Conservation (phyloP, 1,140 invertebrate species). For the Papilio polyxenes region DNA sequence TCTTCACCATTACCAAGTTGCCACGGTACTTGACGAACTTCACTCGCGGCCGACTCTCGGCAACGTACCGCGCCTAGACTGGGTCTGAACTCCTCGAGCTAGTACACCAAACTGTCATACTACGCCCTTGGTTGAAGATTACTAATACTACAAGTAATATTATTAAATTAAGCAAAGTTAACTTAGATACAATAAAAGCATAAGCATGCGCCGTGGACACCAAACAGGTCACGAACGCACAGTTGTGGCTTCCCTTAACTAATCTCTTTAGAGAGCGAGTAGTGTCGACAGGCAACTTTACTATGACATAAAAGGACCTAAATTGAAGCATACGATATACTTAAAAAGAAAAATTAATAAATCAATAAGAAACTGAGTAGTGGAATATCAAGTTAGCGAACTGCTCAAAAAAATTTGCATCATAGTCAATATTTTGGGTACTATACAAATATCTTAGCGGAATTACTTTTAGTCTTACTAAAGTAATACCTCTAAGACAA, state of each 20-base stretch:
- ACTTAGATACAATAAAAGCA: constrained; percentile 69
- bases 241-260: constrained; percentile 69
- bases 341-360: background rate
- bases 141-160: constrained; percentile 76
- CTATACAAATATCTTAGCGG: no score
- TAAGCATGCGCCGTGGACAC: constrained; percentile 74
- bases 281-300: constrained; percentile 30
- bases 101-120: constrained; percentile 65
- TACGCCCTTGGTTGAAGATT: constrained; percentile 77
- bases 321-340: background rate
- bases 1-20: constrained; percentile 70
- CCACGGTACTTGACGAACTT: constrained; percentile 64
- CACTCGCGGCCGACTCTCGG: constrained; percentile 57
- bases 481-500: no score
- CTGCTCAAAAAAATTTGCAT: background rate
- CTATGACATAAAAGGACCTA: constrained; percentile 14
- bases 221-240: constrained; percentile 78
- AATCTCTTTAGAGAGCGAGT: constrained; percentile 75
- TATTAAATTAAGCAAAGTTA: constrained; percentile 81
- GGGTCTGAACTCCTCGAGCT: constrained; percentile 43
- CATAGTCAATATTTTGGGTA: background rate
- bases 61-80: background rate
- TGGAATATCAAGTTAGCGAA: background rate
- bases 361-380: background rate
- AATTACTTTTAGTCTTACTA: no score